Evolutionary conservation across 2,113 vertebrate genomes (phyloP), one percentile per base, ranked within the genome.

Genomic region (Channa argus): DNA sequence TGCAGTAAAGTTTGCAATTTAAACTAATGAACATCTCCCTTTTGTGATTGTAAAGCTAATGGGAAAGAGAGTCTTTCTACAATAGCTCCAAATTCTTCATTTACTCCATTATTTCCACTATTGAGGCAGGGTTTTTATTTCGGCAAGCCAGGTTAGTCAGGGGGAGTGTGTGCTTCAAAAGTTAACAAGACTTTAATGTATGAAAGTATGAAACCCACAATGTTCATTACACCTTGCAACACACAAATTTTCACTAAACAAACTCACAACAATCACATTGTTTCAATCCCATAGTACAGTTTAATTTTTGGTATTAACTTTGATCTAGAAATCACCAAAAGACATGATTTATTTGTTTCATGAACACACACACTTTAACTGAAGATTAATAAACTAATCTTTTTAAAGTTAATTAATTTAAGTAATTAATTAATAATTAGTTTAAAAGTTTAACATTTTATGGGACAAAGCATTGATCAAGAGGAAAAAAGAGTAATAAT

Each of bases 111-210:
- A 74, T 49, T 44, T 38, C 44, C 44, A 54, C 84, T 84, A 80
- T 74, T 80, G 65, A 62, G 59, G 51, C 62, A 15, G 68, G 49
- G 61, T 77, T 86, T 47, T 73, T 68, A 71, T 86, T 84, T 72
- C 50, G n/a, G 47, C 6, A 24, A 71, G 79, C 74, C 74, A 77
- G 84, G 72, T 79, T 74, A 84, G 61, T 82, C 61, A 76, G 72
- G 53, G 66, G 5, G 53, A 58, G 64, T 82, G 87, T 84, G 81
- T 84, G 76, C 58, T 84, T 84, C 72, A 82, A 46, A 75, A 79
- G 72, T 89, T 89, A 80, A 46, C 47, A 65, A 60, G 71, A 61
- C 49, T 24, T 24, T 43, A 77, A 65, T 24, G 24, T 24, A 24
- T 24, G 24, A 24, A 82, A 77, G 69, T 69, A 44, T 84, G 60